phyloP scores from a whole-genome alignment of 2,113 vertebrate species.

The Tragulus kanchil region DNA sequence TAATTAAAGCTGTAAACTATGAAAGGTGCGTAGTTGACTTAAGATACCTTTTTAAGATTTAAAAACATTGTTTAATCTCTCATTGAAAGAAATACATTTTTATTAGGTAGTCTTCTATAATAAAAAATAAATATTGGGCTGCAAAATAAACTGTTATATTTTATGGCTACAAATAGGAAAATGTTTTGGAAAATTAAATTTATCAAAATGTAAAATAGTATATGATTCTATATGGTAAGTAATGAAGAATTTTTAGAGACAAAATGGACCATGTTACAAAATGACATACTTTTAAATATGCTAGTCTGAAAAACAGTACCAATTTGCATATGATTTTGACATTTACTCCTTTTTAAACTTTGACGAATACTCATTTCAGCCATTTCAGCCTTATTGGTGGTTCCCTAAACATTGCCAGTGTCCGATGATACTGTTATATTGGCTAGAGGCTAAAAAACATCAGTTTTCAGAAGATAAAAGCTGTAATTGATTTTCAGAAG shows the following conservation, averaged over 20 bases:
- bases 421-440: neutral
- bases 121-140: slow-evolving; percentile 39
- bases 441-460: neutral
- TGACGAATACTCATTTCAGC: slow-evolving; percentile 7
- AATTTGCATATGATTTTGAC: neutral
- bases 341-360: neutral
- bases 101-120: slow-evolving; percentile 39
- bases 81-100: slow-evolving; percentile 53
- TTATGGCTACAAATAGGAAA: slow-evolving; percentile 46
- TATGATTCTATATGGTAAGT: neutral
- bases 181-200: neutral
- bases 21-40: slow-evolving; percentile 72
- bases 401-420: neutral
- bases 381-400: neutral
- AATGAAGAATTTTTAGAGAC: slow-evolving; percentile 43
- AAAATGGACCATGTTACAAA: neutral
- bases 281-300: neutral
- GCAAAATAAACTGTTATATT: slow-evolving; percentile 43
- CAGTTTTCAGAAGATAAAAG: neutral
- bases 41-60: too few relatives aligned
- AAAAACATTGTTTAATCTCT: slow-evolving; percentile 51
- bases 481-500: neutral
- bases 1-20: slow-evolving; percentile 79
- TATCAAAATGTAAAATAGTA: neutral
- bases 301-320: neutral